These are phyloP conservation scores for Melinopterus prodromus DNA, from an alignment of 2,888 invertebrate genomes.

Conservation along the genomic window DNA sequence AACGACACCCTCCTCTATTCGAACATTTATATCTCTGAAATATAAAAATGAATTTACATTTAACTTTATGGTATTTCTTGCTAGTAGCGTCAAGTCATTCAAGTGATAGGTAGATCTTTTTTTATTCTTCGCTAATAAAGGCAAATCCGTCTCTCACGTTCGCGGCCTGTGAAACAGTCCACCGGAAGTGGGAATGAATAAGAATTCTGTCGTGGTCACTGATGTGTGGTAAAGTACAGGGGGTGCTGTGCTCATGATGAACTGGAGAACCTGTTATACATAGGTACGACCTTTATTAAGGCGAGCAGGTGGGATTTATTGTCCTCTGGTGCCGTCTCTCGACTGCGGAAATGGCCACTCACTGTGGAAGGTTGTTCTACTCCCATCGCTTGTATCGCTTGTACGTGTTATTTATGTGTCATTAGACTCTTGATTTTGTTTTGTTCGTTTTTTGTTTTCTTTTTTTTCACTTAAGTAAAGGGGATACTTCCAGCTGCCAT, in stretches of 20 bases:
- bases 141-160: background rate
- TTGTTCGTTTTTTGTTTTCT: too few species aligned
- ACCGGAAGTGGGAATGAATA: slow-evolving; percentile 26
- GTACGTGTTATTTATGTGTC: too few species aligned
- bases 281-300: slow-evolving; percentile 4
- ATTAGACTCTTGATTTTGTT: too few species aligned
- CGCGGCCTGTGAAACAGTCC: slow-evolving; percentile 13
- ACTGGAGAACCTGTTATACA: slow-evolving; percentile 4
- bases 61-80: background rate
- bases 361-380: background rate
- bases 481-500: too few species aligned
- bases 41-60: background rate
- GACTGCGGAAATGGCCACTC: background rate
- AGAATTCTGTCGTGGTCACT: slow-evolving; percentile 21
- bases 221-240: slow-evolving; percentile 9
- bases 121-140: background rate
- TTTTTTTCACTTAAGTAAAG: too few species aligned
- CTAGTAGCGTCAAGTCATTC: too few species aligned
- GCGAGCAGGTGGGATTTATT: slow-evolving; percentile 4
- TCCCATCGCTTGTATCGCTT: too few species aligned
- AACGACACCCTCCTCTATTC: background rate
- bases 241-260: background rate
- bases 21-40: background rate
- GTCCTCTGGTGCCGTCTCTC: background rate
- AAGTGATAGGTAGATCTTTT: background rate